These are phyloP conservation scores for Euphonia xanthogaster DNA, from an alignment of 2,797 vertebrate species.

Conservation along the genomic window DNA sequence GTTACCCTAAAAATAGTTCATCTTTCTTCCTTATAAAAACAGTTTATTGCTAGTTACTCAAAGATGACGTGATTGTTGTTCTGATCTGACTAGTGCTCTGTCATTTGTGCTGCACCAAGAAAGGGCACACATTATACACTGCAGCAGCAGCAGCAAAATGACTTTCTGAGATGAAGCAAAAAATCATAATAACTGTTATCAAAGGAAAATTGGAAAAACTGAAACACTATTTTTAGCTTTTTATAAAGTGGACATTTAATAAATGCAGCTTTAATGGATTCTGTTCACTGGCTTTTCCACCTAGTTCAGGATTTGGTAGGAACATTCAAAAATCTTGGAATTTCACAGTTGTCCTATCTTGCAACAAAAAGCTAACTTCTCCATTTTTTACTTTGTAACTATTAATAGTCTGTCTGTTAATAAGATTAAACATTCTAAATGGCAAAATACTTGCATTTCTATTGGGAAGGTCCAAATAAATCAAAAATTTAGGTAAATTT, in stretches of 20 bases:
- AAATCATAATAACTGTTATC: conserved; percentile 65
- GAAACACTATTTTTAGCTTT: conserved; percentile 64
- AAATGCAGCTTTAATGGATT: conserved; percentile 54
- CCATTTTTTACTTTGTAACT: neutral
- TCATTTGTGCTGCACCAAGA: conserved; percentile 42
- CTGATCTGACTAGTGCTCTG: conserved; percentile 52
- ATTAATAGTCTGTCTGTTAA: neutral
- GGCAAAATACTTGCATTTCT: conserved; percentile 43
- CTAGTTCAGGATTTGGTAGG: neutral
- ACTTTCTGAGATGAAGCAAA: conserved; percentile 69
- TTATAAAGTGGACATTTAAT: conserved; percentile 64
- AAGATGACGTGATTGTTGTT: conserved; percentile 55
- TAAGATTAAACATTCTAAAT: conserved; percentile 3
- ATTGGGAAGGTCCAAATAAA: conserved; percentile 25
- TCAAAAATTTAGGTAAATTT: neutral
- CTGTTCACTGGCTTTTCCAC: conserved; percentile 44
- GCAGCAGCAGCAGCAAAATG: conserved; percentile 57
- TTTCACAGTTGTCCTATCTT: conserved; percentile 17
- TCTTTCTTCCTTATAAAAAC: conserved; percentile 44
- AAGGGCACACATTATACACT: conserved; percentile 57
- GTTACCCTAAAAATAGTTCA: conserved; percentile 44
- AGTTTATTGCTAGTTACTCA: conserved; percentile 45
- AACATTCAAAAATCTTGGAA: neutral
- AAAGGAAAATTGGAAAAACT: conserved; percentile 59
- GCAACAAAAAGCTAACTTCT: neutral